Percentiles rank a stretch among this genome's conserved stretches.
phyloP scores from a whole-genome alignment of 2,113 vertebrate species.

The Siniperca knerii region DNA sequence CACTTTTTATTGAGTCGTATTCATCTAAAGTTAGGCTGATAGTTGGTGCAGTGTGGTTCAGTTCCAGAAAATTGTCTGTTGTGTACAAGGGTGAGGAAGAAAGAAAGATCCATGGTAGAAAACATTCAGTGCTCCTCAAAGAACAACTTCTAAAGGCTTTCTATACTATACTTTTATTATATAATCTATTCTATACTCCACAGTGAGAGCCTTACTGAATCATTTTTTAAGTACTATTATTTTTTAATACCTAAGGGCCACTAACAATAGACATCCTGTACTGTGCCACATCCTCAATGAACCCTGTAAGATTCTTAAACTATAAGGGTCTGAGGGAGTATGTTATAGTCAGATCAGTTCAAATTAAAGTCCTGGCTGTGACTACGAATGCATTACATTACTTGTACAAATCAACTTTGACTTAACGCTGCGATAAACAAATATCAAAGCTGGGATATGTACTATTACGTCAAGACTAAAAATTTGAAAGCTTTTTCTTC shows the following conservation, averaged over 20 bases:
- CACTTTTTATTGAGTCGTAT: not conserved
- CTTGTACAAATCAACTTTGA: not conserved
- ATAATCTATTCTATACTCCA: not conserved
- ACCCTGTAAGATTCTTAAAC: not conserved
- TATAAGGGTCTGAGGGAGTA: not conserved
- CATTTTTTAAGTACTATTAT: not conserved
- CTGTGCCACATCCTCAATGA: not conserved
- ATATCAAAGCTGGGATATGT: not conserved
- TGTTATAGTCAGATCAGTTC: not conserved
- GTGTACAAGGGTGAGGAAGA: not conserved
- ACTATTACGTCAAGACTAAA: not conserved
- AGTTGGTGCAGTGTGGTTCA: not conserved
- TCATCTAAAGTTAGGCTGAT: not conserved
- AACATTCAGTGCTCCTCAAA: not conserved
- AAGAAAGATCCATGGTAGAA: not conserved
- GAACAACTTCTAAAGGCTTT: not conserved
- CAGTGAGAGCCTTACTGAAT: not conserved
- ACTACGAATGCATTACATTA: not conserved
- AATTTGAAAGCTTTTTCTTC: not conserved
- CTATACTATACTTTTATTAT: not conserved
- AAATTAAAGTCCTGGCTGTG: not conserved
- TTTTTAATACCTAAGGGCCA: not conserved
- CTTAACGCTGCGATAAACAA: slow-evolving; percentile 5
- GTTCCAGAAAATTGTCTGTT: not conserved
- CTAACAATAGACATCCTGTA: not conserved